Base-by-base conservation (phyloP, 2,113 vertebrate genomes). In the Pholis gunnellus region DNA sequence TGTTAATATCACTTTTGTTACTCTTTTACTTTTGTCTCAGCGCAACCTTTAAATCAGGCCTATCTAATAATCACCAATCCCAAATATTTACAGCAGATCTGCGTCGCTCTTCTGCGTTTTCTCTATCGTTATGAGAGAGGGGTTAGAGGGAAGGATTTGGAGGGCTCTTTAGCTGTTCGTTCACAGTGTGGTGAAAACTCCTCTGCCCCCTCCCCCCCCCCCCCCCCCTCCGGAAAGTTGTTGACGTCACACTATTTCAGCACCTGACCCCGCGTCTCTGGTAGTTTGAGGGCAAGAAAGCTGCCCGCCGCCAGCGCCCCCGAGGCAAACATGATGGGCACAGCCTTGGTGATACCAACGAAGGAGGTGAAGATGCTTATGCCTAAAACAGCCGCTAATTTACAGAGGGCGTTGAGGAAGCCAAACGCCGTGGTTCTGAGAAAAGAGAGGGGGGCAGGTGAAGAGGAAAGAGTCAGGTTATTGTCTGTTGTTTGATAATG, bases 331-430 rank as follows among this genome's bases (percentile, higher is more conserved):
- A 99, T 92, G 93, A 99, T 99, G 88, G 98, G 98, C 74, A 98
- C 97, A 0, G 98, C 97, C 93, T 99, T 98, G 87, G 97, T 98
- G 93, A 99, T 96, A 3, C 97, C 97, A 44, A 99, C 98, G 6
- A 99, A 98, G 18, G 98, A 99, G 0, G 97, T 97, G 93, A 99
- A 99, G 95, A 98, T 98, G 95, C 97, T 98, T 91, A 99, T 99
- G 56, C 98, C 98, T 94, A 99, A 90, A 66, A 99, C 97, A 0
- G 98, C 97, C 0, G 98, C 98, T 89, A 99, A 83, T 86, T 98
- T 98, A 83, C 98, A 98, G 60, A 99, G 95, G 0, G 97, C 97
- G 0, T 99, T 99, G 83, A 99, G 96, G 95, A 99, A 99, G 0
- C 98, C 98, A 0, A 99, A 99, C 0, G 97, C 98, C 0, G 98